Base-by-base conservation (phyloP, 1,140 invertebrate species). In the Zelostemma sp. region DNA sequence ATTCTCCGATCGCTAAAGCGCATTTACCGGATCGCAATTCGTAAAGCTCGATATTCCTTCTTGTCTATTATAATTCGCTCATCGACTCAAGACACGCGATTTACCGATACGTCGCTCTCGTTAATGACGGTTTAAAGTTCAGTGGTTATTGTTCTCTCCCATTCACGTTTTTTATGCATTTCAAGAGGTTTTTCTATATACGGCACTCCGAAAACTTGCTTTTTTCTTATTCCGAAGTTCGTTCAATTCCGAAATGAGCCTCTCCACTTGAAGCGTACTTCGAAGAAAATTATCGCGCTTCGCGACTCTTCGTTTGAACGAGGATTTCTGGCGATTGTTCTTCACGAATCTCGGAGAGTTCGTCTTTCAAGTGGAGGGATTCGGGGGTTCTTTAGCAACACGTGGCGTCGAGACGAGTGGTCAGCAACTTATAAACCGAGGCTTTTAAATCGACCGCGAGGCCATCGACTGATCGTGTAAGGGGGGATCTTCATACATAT, bases 381-480 rank as follows among this genome's bases (percentile, higher is more conserved):
- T 59, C 17, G 35, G 43, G 45, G 16, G 17, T 43, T 64, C 43
- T 64, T 55, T 35, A 31, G 12, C 57, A 53, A 28, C 57, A 70
- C 57, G 57, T 70, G 61, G 45, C 53, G 47, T 61, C 57, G 57
- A 46, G 61, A 56, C 61, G 61, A 70, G 40, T 45, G 45, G 58
- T 63, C 61, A 43, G 45, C 35, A 61, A 57, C 61, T 65, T 65
- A 21, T 46, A 61, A 61, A 57, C 48, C 61, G 61, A 18, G 54
- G 67, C 61, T 60, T 70, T 65, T 70, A 65, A 70, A 56, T 57
- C 57, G 43, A 57, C 46, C 57, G 60, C 51, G 67, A 65, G 61
- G 41, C 16, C 57, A 43, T 38, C 8, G 53, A 61, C 50, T 57
- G 57, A 46, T 46, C 16, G 43, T 19, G 43, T 51, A 50, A 70